A percentile compares a stretch with the other conserved stretches of the same genome.
These are phyloP conservation scores for Xestia xanthographa DNA, from an alignment of 2,888 invertebrate species.

Conservation along the genomic window DNA sequence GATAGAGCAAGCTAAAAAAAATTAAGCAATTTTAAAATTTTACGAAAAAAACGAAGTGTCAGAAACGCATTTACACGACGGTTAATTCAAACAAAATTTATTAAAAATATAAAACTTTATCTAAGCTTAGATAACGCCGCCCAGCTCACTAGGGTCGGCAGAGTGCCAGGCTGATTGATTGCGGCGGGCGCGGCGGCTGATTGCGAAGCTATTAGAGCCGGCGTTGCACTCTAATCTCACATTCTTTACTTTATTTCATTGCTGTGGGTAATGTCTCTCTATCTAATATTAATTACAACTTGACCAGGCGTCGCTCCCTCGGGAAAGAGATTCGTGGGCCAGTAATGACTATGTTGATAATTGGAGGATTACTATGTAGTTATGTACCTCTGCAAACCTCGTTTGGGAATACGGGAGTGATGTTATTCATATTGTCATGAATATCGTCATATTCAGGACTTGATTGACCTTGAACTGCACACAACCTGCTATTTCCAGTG, in stretches of 20 bases:
- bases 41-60: not conserved
- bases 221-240: slow-evolving; percentile 54
- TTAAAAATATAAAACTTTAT: slow-evolving; percentile 21
- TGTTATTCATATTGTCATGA: not conserved
- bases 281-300: slow-evolving; percentile 19
- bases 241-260: slow-evolving; percentile 48
- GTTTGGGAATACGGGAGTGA: not conserved
- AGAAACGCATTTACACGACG: not conserved
- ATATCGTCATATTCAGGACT: not conserved
- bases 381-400: not conserved
- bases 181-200: slow-evolving; percentile 41
- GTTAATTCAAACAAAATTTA: slow-evolving; percentile 6
- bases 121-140: slow-evolving; percentile 22
- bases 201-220: slow-evolving; percentile 56
- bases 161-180: slow-evolving; percentile 48
- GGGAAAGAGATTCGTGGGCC: not conserved
- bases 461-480: too few species aligned
- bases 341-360: too few species aligned
- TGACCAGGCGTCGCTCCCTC: not conserved
- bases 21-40: not conserved
- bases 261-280: slow-evolving; percentile 26
- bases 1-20: not conserved
- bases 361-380: not conserved
- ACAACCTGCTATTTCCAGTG: not conserved
- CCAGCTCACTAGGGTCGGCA: slow-evolving; percentile 23